These are phyloP conservation scores for Steinernema hermaphroditum DNA, from an alignment of 2,888 invertebrate genomes.

Conservation along the genomic window DNA sequence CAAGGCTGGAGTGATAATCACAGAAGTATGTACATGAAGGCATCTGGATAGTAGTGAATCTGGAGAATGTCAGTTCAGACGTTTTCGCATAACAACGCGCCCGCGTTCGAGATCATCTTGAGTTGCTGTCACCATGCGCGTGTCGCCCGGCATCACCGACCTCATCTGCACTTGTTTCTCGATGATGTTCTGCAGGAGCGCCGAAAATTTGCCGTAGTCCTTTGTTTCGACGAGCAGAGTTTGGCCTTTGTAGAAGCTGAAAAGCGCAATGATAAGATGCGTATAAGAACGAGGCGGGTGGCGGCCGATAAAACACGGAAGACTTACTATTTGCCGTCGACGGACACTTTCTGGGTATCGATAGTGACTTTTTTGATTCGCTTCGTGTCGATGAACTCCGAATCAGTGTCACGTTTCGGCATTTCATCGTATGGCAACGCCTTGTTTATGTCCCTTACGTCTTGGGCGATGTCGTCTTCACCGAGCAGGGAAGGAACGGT, in stretches of 20 bases:
- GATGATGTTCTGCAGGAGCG: conserved; percentile 34
- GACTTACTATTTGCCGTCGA: conserved; percentile 39
- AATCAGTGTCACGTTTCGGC: background rate
- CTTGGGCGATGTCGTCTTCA: conserved; percentile 38
- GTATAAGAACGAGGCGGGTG: background rate
- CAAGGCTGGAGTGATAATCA: background rate
- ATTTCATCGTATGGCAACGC: background rate
- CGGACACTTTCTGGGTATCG: conserved; percentile 33
- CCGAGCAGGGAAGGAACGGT: conserved; percentile 34
- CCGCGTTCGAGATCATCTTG: conserved; percentile 43
- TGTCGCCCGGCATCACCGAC: conserved; percentile 37
- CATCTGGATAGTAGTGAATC: background rate
- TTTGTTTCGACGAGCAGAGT: conserved; percentile 37
- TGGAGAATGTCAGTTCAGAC: background rate
- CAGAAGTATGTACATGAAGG: background rate
- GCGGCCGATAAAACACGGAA: background rate
- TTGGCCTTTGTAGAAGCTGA: conserved; percentile 38
- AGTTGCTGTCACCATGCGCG: conserved; percentile 37
- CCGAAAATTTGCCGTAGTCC: conserved; percentile 39
- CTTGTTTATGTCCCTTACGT: conserved; percentile 37
- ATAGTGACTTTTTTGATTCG: conserved; percentile 34
- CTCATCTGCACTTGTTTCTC: conserved; percentile 37
- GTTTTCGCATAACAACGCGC: conserved; percentile 32
- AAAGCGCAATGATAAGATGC: background rate
- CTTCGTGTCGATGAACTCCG: conserved; percentile 31